Evolutionary conservation across 2,113 vertebrate species (phyloP).

Genomic region (Passer domesticus): DNA sequence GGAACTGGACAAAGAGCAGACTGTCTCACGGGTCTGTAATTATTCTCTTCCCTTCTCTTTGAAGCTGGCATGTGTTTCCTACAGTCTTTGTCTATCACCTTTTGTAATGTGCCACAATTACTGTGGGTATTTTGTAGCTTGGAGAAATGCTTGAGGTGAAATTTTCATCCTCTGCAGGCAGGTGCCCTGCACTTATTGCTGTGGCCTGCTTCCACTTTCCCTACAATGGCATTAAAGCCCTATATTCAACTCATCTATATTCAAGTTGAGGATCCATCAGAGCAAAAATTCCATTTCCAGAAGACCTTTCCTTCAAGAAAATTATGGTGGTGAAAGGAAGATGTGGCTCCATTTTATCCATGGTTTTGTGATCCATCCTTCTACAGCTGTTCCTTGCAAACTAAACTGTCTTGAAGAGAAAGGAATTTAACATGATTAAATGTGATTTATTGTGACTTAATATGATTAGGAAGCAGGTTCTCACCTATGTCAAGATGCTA

Average conservation of each 20-base stretch:
- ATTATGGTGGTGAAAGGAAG: neutral
- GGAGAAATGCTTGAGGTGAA: neutral
- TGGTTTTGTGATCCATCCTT: neutral
- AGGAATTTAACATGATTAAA: neutral
- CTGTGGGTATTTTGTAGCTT: neutral
- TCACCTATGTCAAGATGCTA: neutral
- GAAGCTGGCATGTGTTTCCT: neutral
- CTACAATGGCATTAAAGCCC: neutral
- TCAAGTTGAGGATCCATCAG: neutral
- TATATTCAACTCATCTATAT: neutral
- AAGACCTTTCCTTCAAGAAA: neutral
- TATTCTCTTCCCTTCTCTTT: slow-evolving; percentile 7
- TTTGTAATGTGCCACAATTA: neutral
- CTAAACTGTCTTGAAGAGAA: neutral
- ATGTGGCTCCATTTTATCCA: neutral
- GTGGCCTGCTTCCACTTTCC: neutral
- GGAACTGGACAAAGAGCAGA: neutral
- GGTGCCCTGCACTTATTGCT: neutral
- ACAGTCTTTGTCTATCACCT: neutral
- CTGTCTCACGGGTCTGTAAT: neutral
- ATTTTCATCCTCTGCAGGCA: neutral
- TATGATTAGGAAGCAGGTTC: neutral
- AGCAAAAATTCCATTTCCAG: neutral
- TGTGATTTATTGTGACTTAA: neutral
- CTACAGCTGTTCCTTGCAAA: neutral